Evolutionary conservation across 2,113 vertebrate genomes (phyloP), one percentile per base, ranked within the genome.

Genomic region (Labrus mixtus): DNA sequence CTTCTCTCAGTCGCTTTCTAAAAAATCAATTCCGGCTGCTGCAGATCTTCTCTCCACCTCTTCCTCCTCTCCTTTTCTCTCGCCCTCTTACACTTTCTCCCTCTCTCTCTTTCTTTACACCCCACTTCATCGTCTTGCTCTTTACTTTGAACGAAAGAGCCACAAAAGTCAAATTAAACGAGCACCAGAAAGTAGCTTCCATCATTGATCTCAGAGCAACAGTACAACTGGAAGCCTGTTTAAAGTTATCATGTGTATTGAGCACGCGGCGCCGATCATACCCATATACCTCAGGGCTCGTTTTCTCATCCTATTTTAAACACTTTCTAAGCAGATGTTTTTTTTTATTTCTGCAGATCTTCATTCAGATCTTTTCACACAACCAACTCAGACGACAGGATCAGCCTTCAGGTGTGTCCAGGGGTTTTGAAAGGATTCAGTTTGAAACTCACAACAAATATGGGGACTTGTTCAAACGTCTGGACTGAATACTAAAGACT

Each of bases 11-110:
- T 82, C 3, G 48, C 81, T 84, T 85, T 76, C 86, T 61, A 76
- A 84, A 83, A 87, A 92, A 90, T 89, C 78, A 81, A 84, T 83
- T 87, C 76, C 80, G 87, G 73, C 73, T 73, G 66, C 88, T 68
- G 86, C 70, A 81, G 81, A 82, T 76, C 62, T 76, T 74, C 83
- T 58, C 72, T 53, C 53, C 46, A 45, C 3, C 13, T 8, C 7
- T 66, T 41, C 71, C 66, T 54, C 75, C 41, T 73, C 70, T 82
- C 19, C 66, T 54, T 68, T 76, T 79, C 61, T 63, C 78, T 69
- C 7, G 8, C 63, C 55, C 17, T 72, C 46, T 50, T 61, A 56
- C 64, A 71, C 25, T 17, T 50, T 55, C 13, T 29, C 5, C 36
- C 10, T 61, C 23, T 41, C n/a, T 16, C 36, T 23, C 41, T 33